Evolutionary conservation across 2,797 vertebrate genomes (phyloP).

Genomic region (Gadopsis marmoratus): DNA sequence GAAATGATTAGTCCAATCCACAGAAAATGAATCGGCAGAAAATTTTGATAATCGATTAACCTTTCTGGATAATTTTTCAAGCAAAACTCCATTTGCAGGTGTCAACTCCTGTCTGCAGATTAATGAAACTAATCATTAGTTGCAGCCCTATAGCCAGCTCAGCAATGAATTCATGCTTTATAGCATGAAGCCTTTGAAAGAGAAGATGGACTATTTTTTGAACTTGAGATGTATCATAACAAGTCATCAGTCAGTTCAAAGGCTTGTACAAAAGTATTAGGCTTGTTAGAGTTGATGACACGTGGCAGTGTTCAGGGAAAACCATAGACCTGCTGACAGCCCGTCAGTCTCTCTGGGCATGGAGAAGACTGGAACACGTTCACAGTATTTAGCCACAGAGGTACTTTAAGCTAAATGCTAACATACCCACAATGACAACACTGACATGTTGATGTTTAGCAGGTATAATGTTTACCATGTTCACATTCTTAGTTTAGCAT

Average conservation of each 20-base stretch:
- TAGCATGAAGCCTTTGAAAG: neutral
- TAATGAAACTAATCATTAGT: neutral
- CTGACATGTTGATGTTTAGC: no score
- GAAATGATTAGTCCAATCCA: neutral
- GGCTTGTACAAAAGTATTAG: slow-evolving; percentile 23
- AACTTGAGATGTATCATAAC: slow-evolving; percentile 18
- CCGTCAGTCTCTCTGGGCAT: slow-evolving; percentile 5
- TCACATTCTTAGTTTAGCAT: no score
- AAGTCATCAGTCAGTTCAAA: slow-evolving; percentile 47
- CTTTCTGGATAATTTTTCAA: neutral
- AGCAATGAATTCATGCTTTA: neutral
- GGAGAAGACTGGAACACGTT: no score
- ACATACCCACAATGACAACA: no score
- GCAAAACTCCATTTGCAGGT: neutral
- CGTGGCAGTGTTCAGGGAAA: slow-evolving; percentile 31
- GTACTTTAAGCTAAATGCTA: no score
- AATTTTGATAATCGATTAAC: neutral
- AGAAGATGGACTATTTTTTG: slow-evolving; percentile 17
- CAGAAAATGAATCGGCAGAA: neutral
- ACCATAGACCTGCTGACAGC: slow-evolving; percentile 22
- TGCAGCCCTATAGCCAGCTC: neutral
- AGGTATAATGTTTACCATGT: no score
- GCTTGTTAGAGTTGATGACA: slow-evolving; percentile 38
- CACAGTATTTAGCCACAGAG: no score
- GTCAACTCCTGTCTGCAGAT: neutral